A percentile compares a stretch with the other conserved stretches of the same genome.
phyloP scores from a whole-genome alignment of 2,113 vertebrate species.

The Scartelaos histophorus region DNA sequence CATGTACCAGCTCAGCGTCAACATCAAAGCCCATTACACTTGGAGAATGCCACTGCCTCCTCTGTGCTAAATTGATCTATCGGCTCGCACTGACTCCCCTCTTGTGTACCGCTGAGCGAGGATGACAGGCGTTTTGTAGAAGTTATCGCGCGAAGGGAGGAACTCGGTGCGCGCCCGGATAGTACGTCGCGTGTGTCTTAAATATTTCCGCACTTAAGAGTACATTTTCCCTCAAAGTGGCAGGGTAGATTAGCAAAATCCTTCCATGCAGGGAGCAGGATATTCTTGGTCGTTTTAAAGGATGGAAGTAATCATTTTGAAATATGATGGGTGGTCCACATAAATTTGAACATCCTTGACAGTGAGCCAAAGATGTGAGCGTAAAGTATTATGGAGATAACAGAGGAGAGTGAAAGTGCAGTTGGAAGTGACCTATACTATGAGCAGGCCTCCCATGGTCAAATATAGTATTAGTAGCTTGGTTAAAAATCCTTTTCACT shows the following conservation, averaged over 20 bases:
- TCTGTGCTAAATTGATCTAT: slow-evolving; percentile 70
- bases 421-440: background rate
- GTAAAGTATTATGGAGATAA: background rate
- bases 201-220: slow-evolving; percentile 26
- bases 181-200: slow-evolving; percentile 6
- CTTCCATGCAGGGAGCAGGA: background rate
- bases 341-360: slow-evolving; percentile 1
- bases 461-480: background rate
- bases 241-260: slow-evolving; percentile 14
- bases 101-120: slow-evolving; percentile 59
- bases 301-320: background rate
- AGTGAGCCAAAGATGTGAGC: background rate
- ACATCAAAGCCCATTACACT: slow-evolving; percentile 76
- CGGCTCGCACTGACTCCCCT: slow-evolving; percentile 53
- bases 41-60: slow-evolving; percentile 63
- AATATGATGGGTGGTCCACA: background rate
- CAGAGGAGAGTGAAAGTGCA: background rate
- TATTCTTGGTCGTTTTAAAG: slow-evolving; percentile 7
- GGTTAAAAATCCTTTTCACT: no score
- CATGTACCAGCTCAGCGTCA: slow-evolving; percentile 68
- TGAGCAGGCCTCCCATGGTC: background rate
- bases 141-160: slow-evolving; percentile 59
- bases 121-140: slow-evolving; percentile 75
- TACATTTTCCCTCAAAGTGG: slow-evolving; percentile 22
- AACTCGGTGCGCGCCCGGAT: slow-evolving; percentile 7